These are phyloP conservation scores for Rhineura floridana DNA, from an alignment of 2,113 vertebrate genomes.

Conservation along the genomic window DNA sequence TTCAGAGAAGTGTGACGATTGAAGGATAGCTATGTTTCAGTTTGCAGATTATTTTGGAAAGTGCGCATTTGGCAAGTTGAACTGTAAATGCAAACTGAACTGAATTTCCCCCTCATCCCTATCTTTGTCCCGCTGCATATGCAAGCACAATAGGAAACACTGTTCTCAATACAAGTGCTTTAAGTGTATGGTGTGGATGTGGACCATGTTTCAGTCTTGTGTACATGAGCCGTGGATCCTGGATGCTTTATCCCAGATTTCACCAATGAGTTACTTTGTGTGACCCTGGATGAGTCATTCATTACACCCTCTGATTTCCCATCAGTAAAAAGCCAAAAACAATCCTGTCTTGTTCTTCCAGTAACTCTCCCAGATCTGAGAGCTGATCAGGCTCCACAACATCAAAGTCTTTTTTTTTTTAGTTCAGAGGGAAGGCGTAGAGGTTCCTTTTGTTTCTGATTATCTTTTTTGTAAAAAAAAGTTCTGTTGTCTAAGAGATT, in stretches of 20 bases:
- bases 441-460: neutral
- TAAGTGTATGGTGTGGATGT: no score
- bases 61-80: no score
- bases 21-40: no score
- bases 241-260: neutral
- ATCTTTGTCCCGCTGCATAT: no score
- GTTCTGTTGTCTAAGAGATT: neutral
- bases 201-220: neutral
- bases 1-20: no score
- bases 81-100: no score
- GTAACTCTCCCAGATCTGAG: neutral
- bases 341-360: neutral
- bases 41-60: no score
- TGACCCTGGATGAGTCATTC: neutral
- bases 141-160: no score
- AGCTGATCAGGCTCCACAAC: neutral
- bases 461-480: neutral
- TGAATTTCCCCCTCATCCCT: no score
- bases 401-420: conserved; percentile 1
- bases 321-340: neutral
- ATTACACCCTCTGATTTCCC: neutral
- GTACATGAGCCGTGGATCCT: neutral
- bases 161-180: no score
- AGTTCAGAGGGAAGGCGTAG: neutral
- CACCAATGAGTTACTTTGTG: neutral